Percentiles rank a stretch among this genome's conserved stretches.
Evolutionary conservation across 2,113 vertebrate genomes (phyloP).

Genomic region (Rhineura floridana): DNA sequence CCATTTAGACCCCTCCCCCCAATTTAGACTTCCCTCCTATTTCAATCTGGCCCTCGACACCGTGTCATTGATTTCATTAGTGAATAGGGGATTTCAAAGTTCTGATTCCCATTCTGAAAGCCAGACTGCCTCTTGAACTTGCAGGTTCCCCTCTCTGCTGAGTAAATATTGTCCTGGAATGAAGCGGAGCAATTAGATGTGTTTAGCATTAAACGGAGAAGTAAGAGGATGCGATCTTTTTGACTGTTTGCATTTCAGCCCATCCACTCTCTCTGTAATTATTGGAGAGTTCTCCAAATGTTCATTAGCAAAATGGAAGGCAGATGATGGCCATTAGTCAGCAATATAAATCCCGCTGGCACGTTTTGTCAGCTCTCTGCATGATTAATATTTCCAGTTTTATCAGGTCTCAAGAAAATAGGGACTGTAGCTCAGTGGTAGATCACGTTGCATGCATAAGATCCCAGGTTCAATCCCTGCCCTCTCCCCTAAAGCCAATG

Average conservation of each 20-base stretch:
- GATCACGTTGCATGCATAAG: too few relatives aligned
- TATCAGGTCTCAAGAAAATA: constrained; percentile 54
- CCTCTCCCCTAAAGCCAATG: too few relatives aligned
- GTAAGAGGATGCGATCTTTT: constrained; percentile 67
- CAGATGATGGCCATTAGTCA: constrained; percentile 73
- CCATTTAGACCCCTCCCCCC: not conserved
- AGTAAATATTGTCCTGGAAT: constrained; percentile 62
- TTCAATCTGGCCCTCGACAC: not conserved
- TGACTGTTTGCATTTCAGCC: constrained; percentile 64
- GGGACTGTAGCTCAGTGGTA: not conserved
- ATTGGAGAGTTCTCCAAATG: constrained; percentile 68
- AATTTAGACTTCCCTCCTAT: too few relatives aligned
- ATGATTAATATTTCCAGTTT: constrained; percentile 68
- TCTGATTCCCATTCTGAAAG: not conserved
- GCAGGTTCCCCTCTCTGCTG: constrained; percentile 25
- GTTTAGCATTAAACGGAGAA: constrained; percentile 68
- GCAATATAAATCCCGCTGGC: constrained; percentile 67
- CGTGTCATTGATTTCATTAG: not conserved
- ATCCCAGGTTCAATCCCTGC: too few relatives aligned
- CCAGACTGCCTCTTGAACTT: constrained; percentile 22
- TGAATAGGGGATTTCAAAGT: not conserved
- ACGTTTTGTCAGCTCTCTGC: constrained; percentile 57
- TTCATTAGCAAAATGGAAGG: constrained; percentile 76
- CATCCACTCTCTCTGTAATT: constrained; percentile 76
- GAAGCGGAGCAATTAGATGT: constrained; percentile 64